phyloP scores from a whole-genome alignment of 2,797 vertebrate genomes.

The Rhynchonycteris naso region DNA sequence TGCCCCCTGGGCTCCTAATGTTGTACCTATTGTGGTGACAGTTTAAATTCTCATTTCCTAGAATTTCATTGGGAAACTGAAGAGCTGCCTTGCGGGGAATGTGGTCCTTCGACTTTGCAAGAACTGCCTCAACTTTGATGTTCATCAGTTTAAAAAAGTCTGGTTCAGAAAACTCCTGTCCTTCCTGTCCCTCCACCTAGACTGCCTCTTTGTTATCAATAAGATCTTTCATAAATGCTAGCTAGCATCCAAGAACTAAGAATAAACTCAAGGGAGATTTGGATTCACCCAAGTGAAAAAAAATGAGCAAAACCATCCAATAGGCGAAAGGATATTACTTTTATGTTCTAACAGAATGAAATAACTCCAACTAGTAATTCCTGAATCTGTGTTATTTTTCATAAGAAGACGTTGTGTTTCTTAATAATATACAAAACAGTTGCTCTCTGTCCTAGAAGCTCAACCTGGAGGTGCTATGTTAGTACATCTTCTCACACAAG shows the following conservation, averaged over 20 bases:
- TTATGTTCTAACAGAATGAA: neutral
- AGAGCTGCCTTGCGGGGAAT: neutral
- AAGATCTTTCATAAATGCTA: neutral
- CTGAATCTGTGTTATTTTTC: neutral
- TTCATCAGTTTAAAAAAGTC: neutral
- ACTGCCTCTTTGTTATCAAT: neutral
- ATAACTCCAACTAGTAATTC: neutral
- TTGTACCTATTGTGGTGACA: accelerated
- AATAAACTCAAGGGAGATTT: neutral
- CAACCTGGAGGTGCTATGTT: neutral
- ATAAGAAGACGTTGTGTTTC: neutral
- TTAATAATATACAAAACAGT: neutral
- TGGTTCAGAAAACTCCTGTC: neutral
- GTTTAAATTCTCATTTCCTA: neutral
- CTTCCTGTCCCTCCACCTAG: accelerated
- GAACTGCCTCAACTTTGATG: neutral
- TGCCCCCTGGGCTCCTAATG: neutral
- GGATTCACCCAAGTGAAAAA: neutral
- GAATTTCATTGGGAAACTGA: neutral
- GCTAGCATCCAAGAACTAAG: no score
- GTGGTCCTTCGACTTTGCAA: neutral
- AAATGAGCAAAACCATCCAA: neutral
- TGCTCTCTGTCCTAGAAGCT: neutral
- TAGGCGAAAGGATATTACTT: neutral
- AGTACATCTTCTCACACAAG: neutral